Evolutionary conservation across 2,888 invertebrate genomes (phyloP), one percentile per base, ranked within the genome.

Genomic region (Pterobdella sp.): DNA sequence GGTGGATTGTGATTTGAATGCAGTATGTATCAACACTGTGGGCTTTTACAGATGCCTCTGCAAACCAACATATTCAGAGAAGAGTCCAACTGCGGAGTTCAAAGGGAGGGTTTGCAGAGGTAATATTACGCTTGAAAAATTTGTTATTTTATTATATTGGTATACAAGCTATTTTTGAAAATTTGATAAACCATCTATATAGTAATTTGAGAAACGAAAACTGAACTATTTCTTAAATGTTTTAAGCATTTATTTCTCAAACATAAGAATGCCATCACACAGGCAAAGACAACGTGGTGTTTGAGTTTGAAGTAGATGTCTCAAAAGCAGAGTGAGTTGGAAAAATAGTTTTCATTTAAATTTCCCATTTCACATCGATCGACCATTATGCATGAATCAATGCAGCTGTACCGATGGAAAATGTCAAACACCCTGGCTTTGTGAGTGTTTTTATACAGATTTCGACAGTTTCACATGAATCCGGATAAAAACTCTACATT

Each of bases 11-110:
- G 52, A 71, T 26, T 56, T 49, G 37, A 71, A 71, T 29, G 71
- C 71, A 18, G 34, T 71, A 26, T 71, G 71, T 35, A 60, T 63
- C 34, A 71, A 71, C 35, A 31, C 56, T n/a, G 52, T 56, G 10
- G 71, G 71, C 60, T 63, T 36, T 14, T 71, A 71, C 71, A 32
- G 32, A 31, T 71, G 71, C 63, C 56, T 71, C 63, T 71, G 71
- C n/a, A 52, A 71, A 31, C 60, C 35, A 34, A 29, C 34, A 14
- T 71, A 56, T 35, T 32, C 32, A 1, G 71, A 71, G 32, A 32
- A 63, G 26, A 7, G 22, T 3, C 35, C 34, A 14, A 56, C 31
- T 36, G 52, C n/a, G 14, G 49, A 42, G 22, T 69, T 69, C 34
- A 2, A 4, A 22, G 71, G 71, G 22, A 71, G 71, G 34, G 56